Conservation (phyloP, 2,797 vertebrate species). For the Aldrovandia affinis region DNA sequence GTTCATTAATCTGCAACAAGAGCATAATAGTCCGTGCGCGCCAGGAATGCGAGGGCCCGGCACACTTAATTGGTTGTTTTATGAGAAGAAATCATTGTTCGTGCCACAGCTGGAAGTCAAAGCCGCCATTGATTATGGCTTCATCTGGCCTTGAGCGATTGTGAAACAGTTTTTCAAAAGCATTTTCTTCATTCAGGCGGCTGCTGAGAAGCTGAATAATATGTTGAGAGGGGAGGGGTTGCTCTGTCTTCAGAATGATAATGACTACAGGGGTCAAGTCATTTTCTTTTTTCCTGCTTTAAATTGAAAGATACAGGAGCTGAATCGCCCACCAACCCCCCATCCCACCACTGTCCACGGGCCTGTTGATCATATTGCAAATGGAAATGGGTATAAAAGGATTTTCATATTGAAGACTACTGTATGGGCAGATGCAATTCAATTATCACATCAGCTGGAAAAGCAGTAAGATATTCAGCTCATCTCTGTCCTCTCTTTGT, state of each 20-base stretch:
- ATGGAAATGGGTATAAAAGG: not conserved
- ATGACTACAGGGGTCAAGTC: not conserved
- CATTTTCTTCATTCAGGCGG: not conserved
- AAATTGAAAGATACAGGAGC: slow-evolving; percentile 5
- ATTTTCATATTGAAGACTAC: not conserved
- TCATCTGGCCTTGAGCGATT: slow-evolving; percentile 47
- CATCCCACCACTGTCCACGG: too few relatives aligned
- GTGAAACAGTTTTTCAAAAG: slow-evolving; percentile 14
- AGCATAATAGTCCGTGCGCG: not conserved
- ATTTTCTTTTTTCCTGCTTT: slow-evolving; percentile 11
- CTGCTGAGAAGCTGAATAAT: slow-evolving; percentile 12
- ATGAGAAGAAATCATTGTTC: slow-evolving; percentile 44
- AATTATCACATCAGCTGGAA: not conserved
- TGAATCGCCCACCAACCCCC: not conserved
- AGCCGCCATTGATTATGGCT: slow-evolving; percentile 46
- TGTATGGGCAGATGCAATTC: not conserved
- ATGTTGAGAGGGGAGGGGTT: not conserved
- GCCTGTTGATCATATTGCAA: not conserved
- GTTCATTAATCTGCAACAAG: slow-evolving; percentile 15
- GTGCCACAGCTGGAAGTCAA: slow-evolving; percentile 32
- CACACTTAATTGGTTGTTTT: slow-evolving; percentile 42
- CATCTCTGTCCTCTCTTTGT: slow-evolving; percentile 25
- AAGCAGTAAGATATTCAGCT: not conserved
- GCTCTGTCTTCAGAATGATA: not conserved
- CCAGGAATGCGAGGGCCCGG: not conserved